These are phyloP conservation scores for Eupeodes corollae DNA, from an alignment of 1,140 invertebrate genomes.

Conservation along the genomic window DNA sequence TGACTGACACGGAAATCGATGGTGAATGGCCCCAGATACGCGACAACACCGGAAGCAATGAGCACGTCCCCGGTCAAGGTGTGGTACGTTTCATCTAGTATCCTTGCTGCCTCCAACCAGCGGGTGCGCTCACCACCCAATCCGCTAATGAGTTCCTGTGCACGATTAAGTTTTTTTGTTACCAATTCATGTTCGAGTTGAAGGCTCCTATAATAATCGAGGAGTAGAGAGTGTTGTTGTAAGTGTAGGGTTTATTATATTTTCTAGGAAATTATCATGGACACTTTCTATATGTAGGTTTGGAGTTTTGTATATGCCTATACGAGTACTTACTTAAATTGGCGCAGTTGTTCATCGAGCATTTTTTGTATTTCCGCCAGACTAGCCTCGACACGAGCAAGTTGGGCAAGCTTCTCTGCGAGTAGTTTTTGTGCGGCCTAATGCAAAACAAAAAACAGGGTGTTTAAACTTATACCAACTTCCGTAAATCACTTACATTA, in stretches of 20 bases:
- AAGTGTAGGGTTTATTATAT: neutral
- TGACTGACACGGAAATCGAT: conserved; percentile 50
- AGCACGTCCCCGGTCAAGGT: conserved; percentile 68
- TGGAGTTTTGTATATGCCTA: neutral
- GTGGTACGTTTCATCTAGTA: conserved; percentile 57
- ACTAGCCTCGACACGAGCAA: conserved; percentile 54
- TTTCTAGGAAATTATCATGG: neutral
- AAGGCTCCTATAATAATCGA: conserved; percentile 43
- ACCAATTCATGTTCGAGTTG: conserved; percentile 77
- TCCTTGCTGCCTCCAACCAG: conserved; percentile 69
- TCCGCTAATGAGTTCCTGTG: conserved; percentile 83
- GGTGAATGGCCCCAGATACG: conserved; percentile 86
- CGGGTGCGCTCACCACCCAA: conserved; percentile 70
- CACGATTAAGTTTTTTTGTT: conserved; percentile 78
- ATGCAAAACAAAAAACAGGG: conserved; percentile 5
- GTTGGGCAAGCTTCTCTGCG: conserved; percentile 61
- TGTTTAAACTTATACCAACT: neutral
- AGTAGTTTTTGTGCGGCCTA: conserved; percentile 53
- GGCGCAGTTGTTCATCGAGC: conserved; percentile 46
- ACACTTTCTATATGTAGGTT: neutral
- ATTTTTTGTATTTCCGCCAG: conserved; percentile 57
- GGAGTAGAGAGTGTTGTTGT: neutral
- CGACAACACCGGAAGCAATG: conserved; percentile 76
- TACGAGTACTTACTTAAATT: conserved; percentile 22
- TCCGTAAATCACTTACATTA: conserved; percentile 32